These are phyloP conservation scores for Pygoscelis antarcticus DNA, from an alignment of 2,113 vertebrate genomes.

Conservation along the genomic window DNA sequence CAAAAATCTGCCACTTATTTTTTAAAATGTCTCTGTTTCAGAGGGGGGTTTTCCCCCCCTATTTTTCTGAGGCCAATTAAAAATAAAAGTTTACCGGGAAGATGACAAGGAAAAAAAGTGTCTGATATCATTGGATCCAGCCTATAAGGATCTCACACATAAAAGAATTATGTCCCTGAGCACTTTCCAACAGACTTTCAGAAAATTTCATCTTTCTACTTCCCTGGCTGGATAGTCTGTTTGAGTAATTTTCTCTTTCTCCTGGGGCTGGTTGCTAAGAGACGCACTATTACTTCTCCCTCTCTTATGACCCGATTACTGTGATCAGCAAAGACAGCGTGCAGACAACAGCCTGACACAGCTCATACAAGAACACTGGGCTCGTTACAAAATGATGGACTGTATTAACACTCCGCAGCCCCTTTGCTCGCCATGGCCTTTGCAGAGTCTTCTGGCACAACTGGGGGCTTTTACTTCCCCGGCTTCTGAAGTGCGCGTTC, in stretches of 20 bases:
- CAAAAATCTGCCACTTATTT: slow-evolving; percentile 8
- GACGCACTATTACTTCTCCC: slow-evolving; percentile 75
- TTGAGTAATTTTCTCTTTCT: slow-evolving; percentile 78
- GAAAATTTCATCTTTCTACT: slow-evolving; percentile 71
- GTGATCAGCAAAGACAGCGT: slow-evolving; percentile 71
- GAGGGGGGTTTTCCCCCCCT: fast-evolving
- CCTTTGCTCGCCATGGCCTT: slow-evolving; percentile 13
- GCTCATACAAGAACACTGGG: slow-evolving; percentile 23
- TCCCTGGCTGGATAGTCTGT: slow-evolving; percentile 67
- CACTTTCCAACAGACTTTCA: slow-evolving; percentile 67
- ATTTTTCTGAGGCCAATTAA: slow-evolving; percentile 11
- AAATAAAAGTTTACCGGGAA: slow-evolving; percentile 29
- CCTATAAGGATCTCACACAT: slow-evolving; percentile 30
- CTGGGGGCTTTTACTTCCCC: slow-evolving; percentile 38
- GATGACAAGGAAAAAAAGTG: not conserved
- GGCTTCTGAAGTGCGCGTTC: slow-evolving; percentile 18
- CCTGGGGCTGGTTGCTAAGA: slow-evolving; percentile 81
- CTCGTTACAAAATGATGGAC: slow-evolving; percentile 56
- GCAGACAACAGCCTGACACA: slow-evolving; percentile 67
- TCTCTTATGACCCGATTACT: slow-evolving; percentile 79
- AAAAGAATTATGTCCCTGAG: slow-evolving; percentile 53
- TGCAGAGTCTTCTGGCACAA: slow-evolving; percentile 44
- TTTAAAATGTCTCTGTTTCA: not conserved
- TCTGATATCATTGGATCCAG: slow-evolving; percentile 19
- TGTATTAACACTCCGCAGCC: slow-evolving; percentile 59